phyloP scores from a whole-genome alignment of 2,888 invertebrate genomes.

The Endotricha flammealis region DNA sequence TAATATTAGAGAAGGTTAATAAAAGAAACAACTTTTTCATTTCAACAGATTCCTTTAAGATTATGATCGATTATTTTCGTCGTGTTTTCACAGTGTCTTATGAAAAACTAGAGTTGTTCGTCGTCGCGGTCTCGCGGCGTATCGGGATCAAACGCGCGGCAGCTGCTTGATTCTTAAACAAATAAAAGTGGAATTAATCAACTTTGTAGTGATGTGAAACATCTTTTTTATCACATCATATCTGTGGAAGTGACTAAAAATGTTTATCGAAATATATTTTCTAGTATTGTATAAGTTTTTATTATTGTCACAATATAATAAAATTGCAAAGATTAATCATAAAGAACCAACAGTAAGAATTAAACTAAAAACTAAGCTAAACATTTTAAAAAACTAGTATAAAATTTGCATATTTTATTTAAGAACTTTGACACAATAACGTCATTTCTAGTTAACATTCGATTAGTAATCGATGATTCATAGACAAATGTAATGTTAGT shows the following conservation, averaged over 20 bases:
- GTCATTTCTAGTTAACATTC: too few relatives aligned
- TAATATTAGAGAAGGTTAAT: conserved; percentile 25
- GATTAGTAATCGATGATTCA: too few relatives aligned
- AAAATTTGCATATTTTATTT: too few relatives aligned
- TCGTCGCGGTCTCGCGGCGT: conserved; percentile 58
- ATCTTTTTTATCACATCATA: conserved; percentile 1
- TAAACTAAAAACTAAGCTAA: too few relatives aligned
- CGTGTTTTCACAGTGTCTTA: conserved; percentile 57
- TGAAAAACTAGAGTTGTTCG: conserved; percentile 62
- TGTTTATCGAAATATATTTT: too few relatives aligned
- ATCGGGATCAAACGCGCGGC: conserved; percentile 69
- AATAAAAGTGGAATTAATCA: conserved; percentile 76
- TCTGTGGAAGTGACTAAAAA: background rate
- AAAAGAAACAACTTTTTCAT: conserved; percentile 40
- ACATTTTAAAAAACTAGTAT: too few relatives aligned
- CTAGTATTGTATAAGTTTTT: too few relatives aligned
- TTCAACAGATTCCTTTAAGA: conserved; percentile 52
- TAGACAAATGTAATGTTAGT: too few relatives aligned
- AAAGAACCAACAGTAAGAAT: too few relatives aligned
- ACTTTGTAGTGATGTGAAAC: conserved; percentile 52
- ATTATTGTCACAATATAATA: too few relatives aligned
- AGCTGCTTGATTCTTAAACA: conserved; percentile 68
- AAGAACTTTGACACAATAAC: too few relatives aligned
- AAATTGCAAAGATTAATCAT: too few relatives aligned
- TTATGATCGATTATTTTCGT: conserved; percentile 73